These are phyloP conservation scores for Melieria crassipennis DNA, from an alignment of 2,888 invertebrate species.

Conservation along the genomic window DNA sequence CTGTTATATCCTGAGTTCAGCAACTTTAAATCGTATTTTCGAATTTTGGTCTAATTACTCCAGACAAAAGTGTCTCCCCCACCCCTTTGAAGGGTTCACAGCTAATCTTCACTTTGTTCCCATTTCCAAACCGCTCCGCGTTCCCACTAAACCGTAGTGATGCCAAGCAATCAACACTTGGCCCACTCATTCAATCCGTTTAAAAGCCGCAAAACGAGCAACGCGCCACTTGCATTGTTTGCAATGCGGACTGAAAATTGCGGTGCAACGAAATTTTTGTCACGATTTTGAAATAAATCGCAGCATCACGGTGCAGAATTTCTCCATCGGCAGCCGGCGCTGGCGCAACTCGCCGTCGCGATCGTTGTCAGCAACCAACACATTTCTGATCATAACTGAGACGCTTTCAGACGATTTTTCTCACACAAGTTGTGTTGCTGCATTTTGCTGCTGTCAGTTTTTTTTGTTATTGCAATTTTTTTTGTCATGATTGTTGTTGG, in stretches of 20 bases:
- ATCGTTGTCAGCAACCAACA: not conserved
- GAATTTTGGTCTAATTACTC: no score
- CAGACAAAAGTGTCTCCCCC: no score
- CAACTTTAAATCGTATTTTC: no score
- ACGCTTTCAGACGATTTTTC: not conserved
- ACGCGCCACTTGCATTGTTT: slow-evolving; percentile 11
- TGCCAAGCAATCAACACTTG: no score
- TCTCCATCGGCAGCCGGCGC: not conserved
- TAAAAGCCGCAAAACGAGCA: slow-evolving; percentile 2
- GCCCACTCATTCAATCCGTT: no score
- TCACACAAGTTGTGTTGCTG: not conserved
- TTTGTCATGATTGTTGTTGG: not conserved
- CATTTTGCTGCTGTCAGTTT: not conserved
- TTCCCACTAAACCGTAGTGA: no score
- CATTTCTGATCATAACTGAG: not conserved
- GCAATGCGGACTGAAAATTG: slow-evolving; percentile 6
- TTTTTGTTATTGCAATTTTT: not conserved
- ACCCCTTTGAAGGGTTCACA: not conserved
- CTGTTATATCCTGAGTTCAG: no score
- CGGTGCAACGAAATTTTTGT: slow-evolving; percentile 18
- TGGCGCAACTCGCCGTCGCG: not conserved
- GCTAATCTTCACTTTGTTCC: slow-evolving; percentile 7
- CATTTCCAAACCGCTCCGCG: not conserved
- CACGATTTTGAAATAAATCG: slow-evolving; percentile 27
- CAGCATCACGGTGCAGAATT: not conserved